These are phyloP conservation scores for Phoenicopterus ruber DNA, from an alignment of 2,113 vertebrate species.

Conservation along the genomic window DNA sequence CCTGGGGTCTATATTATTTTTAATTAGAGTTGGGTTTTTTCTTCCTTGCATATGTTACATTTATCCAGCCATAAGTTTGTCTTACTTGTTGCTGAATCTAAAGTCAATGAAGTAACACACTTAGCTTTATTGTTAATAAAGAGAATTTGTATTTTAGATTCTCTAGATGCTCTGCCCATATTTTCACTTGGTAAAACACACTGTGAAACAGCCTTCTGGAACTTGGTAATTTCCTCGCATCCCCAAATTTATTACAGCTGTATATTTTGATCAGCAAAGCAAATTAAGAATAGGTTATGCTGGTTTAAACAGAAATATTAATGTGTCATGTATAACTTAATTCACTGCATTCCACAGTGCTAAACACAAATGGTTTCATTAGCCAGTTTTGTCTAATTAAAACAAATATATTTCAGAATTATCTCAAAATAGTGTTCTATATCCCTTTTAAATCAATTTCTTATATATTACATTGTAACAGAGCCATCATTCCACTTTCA, in stretches of 20 bases:
- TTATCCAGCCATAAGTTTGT: background rate
- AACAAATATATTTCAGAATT: background rate
- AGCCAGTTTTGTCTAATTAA: background rate
- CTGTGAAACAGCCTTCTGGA: slow-evolving; percentile 12
- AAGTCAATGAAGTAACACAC: background rate
- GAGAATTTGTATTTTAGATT: background rate
- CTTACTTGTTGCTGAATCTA: background rate
- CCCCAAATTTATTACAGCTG: background rate
- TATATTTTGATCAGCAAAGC: slow-evolving; percentile 19
- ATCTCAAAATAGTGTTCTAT: background rate
- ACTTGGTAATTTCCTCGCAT: background rate
- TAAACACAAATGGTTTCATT: slow-evolving; percentile 8
- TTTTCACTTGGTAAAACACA: background rate
- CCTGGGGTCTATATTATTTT: background rate
- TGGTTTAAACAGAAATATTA: slow-evolving; percentile 44
- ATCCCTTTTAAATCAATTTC: background rate
- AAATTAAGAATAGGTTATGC: slow-evolving; percentile 11
- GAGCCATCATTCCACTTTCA: background rate
- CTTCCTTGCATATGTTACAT: background rate
- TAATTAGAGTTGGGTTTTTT: background rate
- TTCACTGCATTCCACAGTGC: background rate
- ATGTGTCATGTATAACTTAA: slow-evolving; percentile 13
- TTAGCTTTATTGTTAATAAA: background rate
- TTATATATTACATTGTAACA: background rate
- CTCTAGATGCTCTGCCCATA: background rate